Evolutionary conservation across 2,888 invertebrate genomes (phyloP).

Genomic region (Clunio marinus): DNA sequence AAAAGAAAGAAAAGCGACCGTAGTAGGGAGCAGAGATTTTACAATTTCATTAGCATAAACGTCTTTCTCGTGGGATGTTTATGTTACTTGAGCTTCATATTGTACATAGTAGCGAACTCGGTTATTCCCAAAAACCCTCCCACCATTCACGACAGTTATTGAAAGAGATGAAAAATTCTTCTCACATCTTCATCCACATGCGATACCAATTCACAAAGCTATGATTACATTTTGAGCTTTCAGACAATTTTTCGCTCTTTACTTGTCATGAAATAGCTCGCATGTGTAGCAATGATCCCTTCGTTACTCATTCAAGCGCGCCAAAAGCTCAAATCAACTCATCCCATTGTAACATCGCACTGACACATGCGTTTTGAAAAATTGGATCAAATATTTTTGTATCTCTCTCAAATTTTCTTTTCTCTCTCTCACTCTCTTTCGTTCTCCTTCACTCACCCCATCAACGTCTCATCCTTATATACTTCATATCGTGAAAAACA

Average conservation of each 20-base stretch:
- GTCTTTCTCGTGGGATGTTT: slow-evolving; percentile 25
- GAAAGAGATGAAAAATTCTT: too few species aligned
- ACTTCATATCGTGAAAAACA: background rate
- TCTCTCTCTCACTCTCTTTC: background rate
- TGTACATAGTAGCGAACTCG: too few species aligned
- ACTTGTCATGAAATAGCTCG: background rate
- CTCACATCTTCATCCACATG: background rate
- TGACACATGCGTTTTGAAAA: slow-evolving; percentile 23
- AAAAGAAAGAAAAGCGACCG: background rate
- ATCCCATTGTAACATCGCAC: background rate
- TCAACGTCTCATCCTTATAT: background rate
- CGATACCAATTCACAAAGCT: background rate
- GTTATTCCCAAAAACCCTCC: too few species aligned
- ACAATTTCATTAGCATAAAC: slow-evolving; percentile 26
- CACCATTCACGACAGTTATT: too few species aligned
- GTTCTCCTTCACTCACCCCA: too few species aligned
- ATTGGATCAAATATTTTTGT: background rate
- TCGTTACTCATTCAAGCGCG: background rate
- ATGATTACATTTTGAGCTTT: slow-evolving; percentile 20
- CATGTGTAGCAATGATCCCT: background rate
- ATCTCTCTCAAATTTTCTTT: background rate
- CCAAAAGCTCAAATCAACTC: background rate
- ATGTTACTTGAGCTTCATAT: background rate
- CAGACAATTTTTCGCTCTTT: background rate
- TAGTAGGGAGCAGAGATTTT: slow-evolving; percentile 9